A percentile compares a stretch with the other conserved stretches of the same genome.
These are phyloP conservation scores for Acanthoscelides obtectus DNA, from an alignment of 2,888 invertebrate species.

Conservation along the genomic window DNA sequence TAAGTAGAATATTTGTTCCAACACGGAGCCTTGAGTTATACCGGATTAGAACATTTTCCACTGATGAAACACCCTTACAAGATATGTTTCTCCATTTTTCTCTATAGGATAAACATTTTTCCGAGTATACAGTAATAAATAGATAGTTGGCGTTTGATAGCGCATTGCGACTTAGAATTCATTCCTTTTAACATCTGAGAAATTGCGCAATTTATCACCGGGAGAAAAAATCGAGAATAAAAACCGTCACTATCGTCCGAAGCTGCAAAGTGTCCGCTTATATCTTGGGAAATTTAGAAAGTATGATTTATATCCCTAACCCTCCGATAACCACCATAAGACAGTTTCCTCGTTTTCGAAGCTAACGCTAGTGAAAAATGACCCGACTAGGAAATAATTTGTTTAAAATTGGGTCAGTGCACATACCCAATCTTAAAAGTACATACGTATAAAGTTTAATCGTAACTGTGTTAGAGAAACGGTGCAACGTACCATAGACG, in stretches of 20 bases:
- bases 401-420: not conserved
- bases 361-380: not conserved
- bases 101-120: too few species aligned
- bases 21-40: too few species aligned
- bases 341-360: not conserved
- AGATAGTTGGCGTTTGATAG: not conserved
- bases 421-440: not conserved
- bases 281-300: not conserved
- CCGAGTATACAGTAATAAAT: not conserved
- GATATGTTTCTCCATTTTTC: too few species aligned
- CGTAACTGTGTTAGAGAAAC: not conserved
- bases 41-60: too few species aligned
- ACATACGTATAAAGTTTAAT: not conserved
- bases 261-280: not conserved
- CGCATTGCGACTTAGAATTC: not conserved
- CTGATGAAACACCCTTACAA: too few species aligned
- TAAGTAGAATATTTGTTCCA: too few species aligned
- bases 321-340: not conserved
- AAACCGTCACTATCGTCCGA: not conserved
- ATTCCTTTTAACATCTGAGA: not conserved
- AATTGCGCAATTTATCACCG: not conserved
- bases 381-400: not conserved
- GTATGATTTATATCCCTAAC: not conserved
- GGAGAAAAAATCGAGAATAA: not conserved
- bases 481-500: not conserved